A percentile compares a stretch with the other conserved stretches of the same genome.
Evolutionary conservation across 2,113 vertebrate genomes (phyloP).

Genomic region (Marcusenius ussheri): DNA sequence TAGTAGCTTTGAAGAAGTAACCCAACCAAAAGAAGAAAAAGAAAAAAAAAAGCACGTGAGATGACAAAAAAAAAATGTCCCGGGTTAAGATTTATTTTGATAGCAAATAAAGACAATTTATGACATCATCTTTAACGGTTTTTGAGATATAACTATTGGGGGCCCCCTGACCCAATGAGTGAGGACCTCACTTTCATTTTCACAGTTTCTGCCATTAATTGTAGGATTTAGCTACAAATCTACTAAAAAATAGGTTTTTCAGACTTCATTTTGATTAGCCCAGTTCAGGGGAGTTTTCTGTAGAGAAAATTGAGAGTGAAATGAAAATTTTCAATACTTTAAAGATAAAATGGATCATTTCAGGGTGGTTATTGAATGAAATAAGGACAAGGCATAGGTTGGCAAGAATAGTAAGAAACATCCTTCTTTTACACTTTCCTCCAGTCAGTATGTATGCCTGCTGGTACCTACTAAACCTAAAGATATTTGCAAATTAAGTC

Average conservation of each 20-base stretch:
- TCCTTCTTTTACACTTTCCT: background rate
- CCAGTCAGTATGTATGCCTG: background rate
- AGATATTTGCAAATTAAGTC: background rate
- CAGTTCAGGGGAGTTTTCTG: background rate
- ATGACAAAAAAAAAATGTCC: background rate
- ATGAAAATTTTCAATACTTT: background rate
- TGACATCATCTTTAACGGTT: background rate
- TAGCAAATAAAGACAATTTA: background rate
- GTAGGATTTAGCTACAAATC: background rate
- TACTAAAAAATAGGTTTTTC: background rate
- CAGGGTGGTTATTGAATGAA: background rate
- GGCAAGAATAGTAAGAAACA: background rate
- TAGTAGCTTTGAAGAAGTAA: background rate
- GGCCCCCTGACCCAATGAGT: background rate
- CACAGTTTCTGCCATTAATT: background rate
- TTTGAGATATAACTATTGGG: background rate
- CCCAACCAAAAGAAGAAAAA: background rate
- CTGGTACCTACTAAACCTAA: background rate
- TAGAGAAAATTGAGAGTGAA: background rate
- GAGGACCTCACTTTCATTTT: background rate
- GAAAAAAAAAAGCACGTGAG: background rate
- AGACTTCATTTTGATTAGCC: background rate
- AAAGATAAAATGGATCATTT: background rate
- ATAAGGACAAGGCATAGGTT: background rate
- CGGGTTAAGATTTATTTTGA: background rate